Base-by-base conservation (phyloP, 2,888 invertebrate species). In the Stenchaetothrips biformis region DNA sequence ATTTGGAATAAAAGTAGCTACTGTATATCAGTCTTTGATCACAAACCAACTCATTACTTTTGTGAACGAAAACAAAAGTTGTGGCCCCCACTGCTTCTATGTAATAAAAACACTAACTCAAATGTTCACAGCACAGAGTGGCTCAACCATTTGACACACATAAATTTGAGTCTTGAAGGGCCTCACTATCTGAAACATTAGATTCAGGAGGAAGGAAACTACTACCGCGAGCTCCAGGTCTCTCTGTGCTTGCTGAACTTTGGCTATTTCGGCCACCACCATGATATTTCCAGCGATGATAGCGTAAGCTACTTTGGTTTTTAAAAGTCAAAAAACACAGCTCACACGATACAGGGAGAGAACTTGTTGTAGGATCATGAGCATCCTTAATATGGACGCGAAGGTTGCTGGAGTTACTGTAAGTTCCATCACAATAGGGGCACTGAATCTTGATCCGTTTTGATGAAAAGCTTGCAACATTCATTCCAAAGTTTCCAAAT, bases 401-500 rank as follows among this genome's bases (percentile, higher is more conserved):
- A 11, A 74, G 67, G 67, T 74, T 74, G 67, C 67, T 74, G 25
- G 67, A 74, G 11, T 74, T 74, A 25, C 67, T 74, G 25, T 74
- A 74, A 21, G 67, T 74, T 74, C 67, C 67, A 25, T 74, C 67
- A 74, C 67, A 74, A 21, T 74, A 74, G 25, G 67, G 67, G 25
- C 67, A 74, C 67, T 74, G 67, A 25, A 74, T 74, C 67, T 74
- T 74, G 67, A 25, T 11, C 8, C 67, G 67, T 59, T 59, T 59
- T 59, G 59, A 59, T 11, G 67, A 25, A 74, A 74, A 74, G 67
- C 25, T 74, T 74, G 21, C 67, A n/a, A 74, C 67, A 74, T 74
- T 74, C 67, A 74, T 74, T 74, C 67, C 67, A 74, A 74, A 74
- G 67, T 11, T 74, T 74, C 67, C 67, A 25, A 74, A 74, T 74